phyloP scores from a whole-genome alignment of 2,797 vertebrate genomes.

The Enteromius viviparus region DNA sequence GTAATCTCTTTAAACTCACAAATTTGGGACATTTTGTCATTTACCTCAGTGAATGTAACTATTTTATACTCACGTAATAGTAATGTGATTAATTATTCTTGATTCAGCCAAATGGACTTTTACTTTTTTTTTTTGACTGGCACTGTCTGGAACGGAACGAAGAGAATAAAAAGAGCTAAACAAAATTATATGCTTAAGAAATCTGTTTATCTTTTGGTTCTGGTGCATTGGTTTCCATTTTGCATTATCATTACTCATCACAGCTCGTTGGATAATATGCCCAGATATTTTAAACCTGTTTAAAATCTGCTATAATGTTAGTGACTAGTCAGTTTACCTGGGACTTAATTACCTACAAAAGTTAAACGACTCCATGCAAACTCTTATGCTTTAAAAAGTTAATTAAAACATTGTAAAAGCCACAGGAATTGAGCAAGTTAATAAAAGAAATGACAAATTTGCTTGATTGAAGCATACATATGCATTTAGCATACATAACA shows the following conservation, averaged over 20 bases:
- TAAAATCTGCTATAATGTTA: background rate
- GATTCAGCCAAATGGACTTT: background rate
- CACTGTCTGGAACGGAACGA: background rate
- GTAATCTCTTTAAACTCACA: background rate
- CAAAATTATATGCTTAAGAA: background rate
- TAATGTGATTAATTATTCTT: background rate
- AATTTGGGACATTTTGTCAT: background rate
- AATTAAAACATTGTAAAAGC: background rate
- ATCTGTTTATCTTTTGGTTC: background rate
- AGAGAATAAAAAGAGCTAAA: background rate
- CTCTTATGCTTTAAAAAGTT: background rate
- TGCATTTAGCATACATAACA: no score
- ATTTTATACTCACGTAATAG: background rate
- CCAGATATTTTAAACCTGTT: background rate
- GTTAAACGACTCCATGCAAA: background rate
- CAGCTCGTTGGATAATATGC: background rate
- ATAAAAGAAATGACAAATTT: background rate
- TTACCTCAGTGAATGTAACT: background rate
- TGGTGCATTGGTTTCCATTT: background rate
- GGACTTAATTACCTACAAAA: background rate
- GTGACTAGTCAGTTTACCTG: background rate
- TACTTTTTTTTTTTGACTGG: background rate
- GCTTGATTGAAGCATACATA: background rate
- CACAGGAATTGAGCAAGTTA: background rate
- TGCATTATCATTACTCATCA: background rate